Percentiles rank a stretch among this genome's conserved stretches.
Conservation (phyloP, 2,113 vertebrate species). For the Sinocyclocheilus grahami region DNA sequence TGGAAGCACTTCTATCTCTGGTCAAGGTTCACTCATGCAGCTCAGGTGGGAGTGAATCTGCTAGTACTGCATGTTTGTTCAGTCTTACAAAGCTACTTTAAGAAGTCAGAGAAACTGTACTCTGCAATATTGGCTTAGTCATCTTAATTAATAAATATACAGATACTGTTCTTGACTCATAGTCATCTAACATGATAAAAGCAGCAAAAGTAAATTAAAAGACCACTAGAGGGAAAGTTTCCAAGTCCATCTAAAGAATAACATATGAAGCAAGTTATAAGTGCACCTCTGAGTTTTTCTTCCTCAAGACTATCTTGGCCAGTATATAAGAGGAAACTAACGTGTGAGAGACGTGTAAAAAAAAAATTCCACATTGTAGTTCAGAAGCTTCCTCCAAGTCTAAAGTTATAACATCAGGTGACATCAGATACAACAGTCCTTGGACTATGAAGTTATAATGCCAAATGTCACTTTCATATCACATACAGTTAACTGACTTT, state of each 20-base stretch:
- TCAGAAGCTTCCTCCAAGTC: not conserved
- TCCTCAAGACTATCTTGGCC: not conserved
- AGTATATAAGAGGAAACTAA: not conserved
- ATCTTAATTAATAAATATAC: not conserved
- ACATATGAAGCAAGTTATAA: not conserved
- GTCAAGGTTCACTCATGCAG: slow-evolving; percentile 44
- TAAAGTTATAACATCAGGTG: not conserved
- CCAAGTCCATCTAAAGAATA: no score
- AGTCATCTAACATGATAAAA: not conserved
- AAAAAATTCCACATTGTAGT: not conserved
- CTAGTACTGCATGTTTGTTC: slow-evolving; percentile 5
- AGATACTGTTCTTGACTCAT: not conserved
- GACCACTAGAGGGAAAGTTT: not conserved
- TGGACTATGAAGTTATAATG: not conserved
- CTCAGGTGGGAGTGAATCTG: not conserved
- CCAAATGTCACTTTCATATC: not conserved
- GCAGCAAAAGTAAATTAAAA: not conserved
- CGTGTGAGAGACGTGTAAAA: not conserved
- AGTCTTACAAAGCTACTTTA: not conserved
- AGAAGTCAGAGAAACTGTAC: not conserved
- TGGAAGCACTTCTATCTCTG: slow-evolving; percentile 21
- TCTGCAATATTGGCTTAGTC: not conserved
- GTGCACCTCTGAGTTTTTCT: not conserved
- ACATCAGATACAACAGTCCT: not conserved
- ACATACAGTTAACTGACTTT: not conserved